Conservation (phyloP, 2,888 invertebrate genomes). For the Rotaria socialis region DNA sequence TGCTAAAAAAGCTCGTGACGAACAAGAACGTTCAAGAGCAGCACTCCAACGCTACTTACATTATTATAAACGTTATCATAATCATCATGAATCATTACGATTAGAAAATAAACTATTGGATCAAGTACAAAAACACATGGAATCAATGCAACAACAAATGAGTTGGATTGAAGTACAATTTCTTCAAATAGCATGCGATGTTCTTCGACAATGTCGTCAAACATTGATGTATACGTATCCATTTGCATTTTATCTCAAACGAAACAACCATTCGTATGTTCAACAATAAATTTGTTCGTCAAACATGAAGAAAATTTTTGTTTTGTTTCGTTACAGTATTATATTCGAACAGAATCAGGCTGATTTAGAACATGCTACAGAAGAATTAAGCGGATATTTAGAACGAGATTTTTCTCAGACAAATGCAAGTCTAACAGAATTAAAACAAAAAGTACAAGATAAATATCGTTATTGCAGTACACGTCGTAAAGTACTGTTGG, state of each 20-base stretch:
- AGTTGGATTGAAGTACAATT: slow-evolving; percentile 99
- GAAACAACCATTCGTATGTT: slow-evolving; percentile 82
- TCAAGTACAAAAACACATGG: slow-evolving; percentile 93
- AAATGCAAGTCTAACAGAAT: slow-evolving; percentile 76
- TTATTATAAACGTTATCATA: slow-evolving; percentile 98
- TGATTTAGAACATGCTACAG: slow-evolving; percentile 93
- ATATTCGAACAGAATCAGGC: slow-evolving; percentile 78
- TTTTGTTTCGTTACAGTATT: not conserved
- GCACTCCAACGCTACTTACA: slow-evolving; percentile 92
- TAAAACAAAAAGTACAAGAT: slow-evolving; percentile 97
- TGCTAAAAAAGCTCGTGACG: slow-evolving; percentile 88
- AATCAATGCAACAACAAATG: slow-evolving; percentile 95
- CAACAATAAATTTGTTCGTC: not conserved
- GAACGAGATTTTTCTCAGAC: slow-evolving; percentile 95
- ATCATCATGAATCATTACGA: slow-evolving; percentile 95
- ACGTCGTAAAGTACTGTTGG: slow-evolving; percentile 85
- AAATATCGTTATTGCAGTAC: slow-evolving; percentile 97
- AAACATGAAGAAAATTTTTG: not conserved
- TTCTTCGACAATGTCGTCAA: slow-evolving; percentile 86
- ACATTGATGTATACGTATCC: slow-evolving; percentile 98
- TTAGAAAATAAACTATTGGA: slow-evolving; percentile 87
- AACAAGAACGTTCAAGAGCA: slow-evolving; percentile 85
- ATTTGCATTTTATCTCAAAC: slow-evolving; percentile 93
- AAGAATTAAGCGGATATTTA: slow-evolving; percentile 90
- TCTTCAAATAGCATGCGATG: slow-evolving; percentile 78